Conservation (phyloP, 2,888 invertebrate genomes). For the Colostygia pectinataria region DNA sequence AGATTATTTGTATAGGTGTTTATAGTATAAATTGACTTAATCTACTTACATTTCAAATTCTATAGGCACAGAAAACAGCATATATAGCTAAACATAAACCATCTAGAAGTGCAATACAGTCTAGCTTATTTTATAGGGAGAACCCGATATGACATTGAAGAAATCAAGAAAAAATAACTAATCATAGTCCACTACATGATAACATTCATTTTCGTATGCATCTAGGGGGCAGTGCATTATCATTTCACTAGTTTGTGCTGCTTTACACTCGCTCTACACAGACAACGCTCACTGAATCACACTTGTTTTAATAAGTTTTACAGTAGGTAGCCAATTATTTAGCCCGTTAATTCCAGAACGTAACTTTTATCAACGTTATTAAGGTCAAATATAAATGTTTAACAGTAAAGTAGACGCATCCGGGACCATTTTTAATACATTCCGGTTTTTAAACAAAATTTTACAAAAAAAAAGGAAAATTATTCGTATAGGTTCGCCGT, state of each 20-base stretch:
- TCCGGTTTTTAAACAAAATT: too few relatives aligned
- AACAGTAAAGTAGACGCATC: too few relatives aligned
- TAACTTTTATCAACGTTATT: too few relatives aligned
- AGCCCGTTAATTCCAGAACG: too few relatives aligned
- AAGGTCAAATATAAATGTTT: too few relatives aligned
- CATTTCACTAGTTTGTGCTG: constrained; percentile 50
- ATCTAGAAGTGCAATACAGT: constrained; percentile 29
- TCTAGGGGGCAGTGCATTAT: constrained; percentile 46
- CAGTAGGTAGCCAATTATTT: too few relatives aligned
- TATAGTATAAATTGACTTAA: neutral
- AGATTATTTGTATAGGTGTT: neutral
- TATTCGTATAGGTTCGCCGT: too few relatives aligned
- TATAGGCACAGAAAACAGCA: constrained; percentile 23
- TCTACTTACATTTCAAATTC: constrained; percentile 11
- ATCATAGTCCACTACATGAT: constrained; percentile 33
- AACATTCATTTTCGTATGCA: constrained; percentile 34
- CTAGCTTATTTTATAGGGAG: constrained; percentile 26
- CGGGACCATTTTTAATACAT: too few relatives aligned
- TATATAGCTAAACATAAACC: constrained; percentile 25
- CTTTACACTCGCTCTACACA: constrained; percentile 50
- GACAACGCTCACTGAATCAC: constrained; percentile 42
- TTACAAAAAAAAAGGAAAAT: too few relatives aligned
- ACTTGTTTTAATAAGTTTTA: constrained; percentile 29
- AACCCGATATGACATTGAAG: constrained; percentile 22
- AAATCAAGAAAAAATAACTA: constrained; percentile 25